These are phyloP conservation scores for Oryzias woworae DNA, from an alignment of 2,113 vertebrate species.

Conservation along the genomic window DNA sequence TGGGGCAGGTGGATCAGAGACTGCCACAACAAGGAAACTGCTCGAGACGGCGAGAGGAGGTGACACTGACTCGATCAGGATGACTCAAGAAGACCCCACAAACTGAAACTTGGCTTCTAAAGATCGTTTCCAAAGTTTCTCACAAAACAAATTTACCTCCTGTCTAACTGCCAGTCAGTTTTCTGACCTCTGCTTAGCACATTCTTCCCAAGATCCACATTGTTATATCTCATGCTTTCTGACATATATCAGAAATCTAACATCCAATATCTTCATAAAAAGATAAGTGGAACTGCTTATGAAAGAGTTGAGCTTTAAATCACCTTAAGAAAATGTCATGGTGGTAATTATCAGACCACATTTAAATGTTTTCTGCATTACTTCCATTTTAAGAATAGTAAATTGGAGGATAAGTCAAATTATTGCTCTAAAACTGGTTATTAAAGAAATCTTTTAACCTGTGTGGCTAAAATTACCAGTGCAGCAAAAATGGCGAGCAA, in stretches of 20 bases:
- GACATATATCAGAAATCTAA: too few species aligned
- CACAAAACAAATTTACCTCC: too few species aligned
- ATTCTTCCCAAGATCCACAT: neutral
- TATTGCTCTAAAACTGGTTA: constrained; percentile 3
- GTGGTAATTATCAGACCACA: too few species aligned
- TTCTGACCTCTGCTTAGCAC: constrained; percentile 18
- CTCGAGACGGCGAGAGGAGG: constrained; percentile 9
- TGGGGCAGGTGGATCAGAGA: constrained; percentile 55
- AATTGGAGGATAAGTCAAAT: too few species aligned
- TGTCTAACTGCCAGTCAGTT: neutral
- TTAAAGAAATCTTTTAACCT: constrained; percentile 11
- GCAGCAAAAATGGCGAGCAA: too few species aligned
- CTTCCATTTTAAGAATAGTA: too few species aligned
- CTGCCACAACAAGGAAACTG: constrained; percentile 27
- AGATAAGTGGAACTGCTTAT: too few species aligned
- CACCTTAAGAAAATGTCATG: too few species aligned
- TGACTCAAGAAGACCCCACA: constrained; percentile 4
- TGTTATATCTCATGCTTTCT: too few species aligned
- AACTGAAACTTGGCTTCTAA: constrained; percentile 3
- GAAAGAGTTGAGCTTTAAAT: too few species aligned
- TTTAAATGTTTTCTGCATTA: too few species aligned
- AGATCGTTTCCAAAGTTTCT: neutral
- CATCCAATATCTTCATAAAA: too few species aligned
- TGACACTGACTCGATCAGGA: neutral
- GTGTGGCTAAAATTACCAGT: neutral